Evolutionary conservation across 2,888 invertebrate genomes (phyloP).

Genomic region (Automeris io): DNA sequence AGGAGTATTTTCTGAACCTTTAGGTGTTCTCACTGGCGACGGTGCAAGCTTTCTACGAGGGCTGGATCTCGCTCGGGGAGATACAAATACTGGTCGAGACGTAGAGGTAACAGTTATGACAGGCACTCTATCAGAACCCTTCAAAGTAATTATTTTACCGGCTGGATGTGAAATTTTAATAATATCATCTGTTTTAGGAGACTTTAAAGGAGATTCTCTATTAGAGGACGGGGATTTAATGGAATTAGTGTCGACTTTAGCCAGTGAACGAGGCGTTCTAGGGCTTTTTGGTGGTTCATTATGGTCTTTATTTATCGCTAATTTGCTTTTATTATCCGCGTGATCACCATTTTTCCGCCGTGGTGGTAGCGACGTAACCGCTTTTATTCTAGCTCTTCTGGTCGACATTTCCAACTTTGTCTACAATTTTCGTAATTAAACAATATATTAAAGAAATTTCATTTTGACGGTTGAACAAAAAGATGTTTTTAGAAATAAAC

Average conservation of each 20-base stretch:
- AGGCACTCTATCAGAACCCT: conserved; percentile 25
- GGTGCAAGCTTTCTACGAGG: conserved; percentile 25
- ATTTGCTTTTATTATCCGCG: conserved; percentile 29
- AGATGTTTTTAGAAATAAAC: too few relatives aligned
- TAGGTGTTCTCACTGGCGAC: conserved; percentile 30
- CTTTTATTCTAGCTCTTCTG: conserved; percentile 84
- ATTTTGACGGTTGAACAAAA: too few relatives aligned
- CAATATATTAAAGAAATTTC: too few relatives aligned
- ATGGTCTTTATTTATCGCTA: conserved; percentile 25
- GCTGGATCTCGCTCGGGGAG: conserved; percentile 33
- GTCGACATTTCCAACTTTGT: too few relatives aligned
- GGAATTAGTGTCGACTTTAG: neutral
- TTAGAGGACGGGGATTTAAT: conserved; percentile 19
- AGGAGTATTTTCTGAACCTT: conserved; percentile 15
- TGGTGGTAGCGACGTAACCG: conserved; percentile 81
- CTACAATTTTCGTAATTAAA: too few relatives aligned
- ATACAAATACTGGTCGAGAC: conserved; percentile 33
- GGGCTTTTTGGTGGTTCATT: conserved; percentile 36
- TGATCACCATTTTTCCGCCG: conserved; percentile 54
- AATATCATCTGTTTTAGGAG: conserved; percentile 15
- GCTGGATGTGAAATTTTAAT: conserved; percentile 18
- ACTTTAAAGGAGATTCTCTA: conserved; percentile 19
- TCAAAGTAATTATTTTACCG: conserved; percentile 21
- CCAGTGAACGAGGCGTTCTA: conserved; percentile 18
- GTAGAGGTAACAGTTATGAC: conserved; percentile 29